A percentile compares a stretch with the other conserved stretches of the same genome.
phyloP scores from a whole-genome alignment of 2,888 invertebrate genomes.

The Aproaerema taeniolella region DNA sequence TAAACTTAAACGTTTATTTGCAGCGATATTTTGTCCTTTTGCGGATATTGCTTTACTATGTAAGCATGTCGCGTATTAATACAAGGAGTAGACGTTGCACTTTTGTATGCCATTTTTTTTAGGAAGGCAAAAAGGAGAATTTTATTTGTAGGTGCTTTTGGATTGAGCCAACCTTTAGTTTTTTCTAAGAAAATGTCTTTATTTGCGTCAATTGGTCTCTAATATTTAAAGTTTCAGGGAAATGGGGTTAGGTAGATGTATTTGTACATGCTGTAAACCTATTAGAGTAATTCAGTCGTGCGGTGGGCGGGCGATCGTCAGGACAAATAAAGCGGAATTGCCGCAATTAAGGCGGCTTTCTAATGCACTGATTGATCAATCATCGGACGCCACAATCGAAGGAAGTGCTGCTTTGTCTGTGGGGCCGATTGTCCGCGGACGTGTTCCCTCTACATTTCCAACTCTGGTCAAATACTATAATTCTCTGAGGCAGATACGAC shows the following conservation, averaged over 20 bases:
- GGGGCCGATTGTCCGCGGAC: conserved; percentile 49
- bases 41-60: conserved; percentile 70
- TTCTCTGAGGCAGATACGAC: no score
- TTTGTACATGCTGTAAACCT: conserved; percentile 7
- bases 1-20: conserved; percentile 78
- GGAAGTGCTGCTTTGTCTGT: conserved; percentile 57
- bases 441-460: conserved; percentile 37
- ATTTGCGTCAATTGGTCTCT: not conserved
- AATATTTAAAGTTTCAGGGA: not conserved
- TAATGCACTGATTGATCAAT: conserved; percentile 74
- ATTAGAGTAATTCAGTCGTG: conserved; percentile 15
- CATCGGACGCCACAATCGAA: conserved; percentile 61
- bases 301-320: conserved; percentile 39
- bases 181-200: conserved; percentile 8
- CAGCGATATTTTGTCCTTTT: conserved; percentile 75
- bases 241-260: not conserved
- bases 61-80: no score
- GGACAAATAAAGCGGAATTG: conserved; percentile 66
- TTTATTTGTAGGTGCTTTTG: no score
- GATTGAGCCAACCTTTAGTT: no score
- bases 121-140: no score
- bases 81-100: no score
- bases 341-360: conserved; percentile 66
- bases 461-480: conserved; percentile 31
- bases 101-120: no score